Percentiles rank a stretch among this genome's conserved stretches.
phyloP scores from a whole-genome alignment of 2,797 vertebrate species.

The Sebastes matsubarae region DNA sequence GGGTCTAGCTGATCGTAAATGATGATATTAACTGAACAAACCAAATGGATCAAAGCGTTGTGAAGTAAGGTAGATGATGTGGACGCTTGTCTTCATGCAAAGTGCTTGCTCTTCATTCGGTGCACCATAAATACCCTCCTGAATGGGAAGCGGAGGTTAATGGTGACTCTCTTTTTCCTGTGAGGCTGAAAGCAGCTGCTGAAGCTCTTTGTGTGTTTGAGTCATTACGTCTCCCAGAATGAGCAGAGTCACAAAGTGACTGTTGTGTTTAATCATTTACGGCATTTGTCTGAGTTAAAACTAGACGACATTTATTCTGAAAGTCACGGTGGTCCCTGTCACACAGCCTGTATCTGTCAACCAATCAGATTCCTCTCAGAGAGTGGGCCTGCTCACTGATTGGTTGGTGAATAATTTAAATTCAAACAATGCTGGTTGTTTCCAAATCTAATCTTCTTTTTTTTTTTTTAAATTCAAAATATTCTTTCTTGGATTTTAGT shows the following conservation, averaged over 20 bases:
- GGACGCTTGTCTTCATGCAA: neutral
- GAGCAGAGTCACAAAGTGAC: slow-evolving; percentile 27
- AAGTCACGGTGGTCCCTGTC: slow-evolving; percentile 23
- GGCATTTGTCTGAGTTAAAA: neutral
- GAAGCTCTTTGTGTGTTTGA: slow-evolving; percentile 25
- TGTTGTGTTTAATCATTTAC: slow-evolving; percentile 41
- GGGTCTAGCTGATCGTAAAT: no score
- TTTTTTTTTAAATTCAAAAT: neutral
- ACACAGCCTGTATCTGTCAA: neutral
- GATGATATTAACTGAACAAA: neutral
- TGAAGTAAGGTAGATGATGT: neutral
- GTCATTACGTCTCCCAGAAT: slow-evolving; percentile 37
- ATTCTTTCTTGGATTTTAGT: neutral
- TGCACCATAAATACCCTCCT: slow-evolving; percentile 2
- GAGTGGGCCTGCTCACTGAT: neutral
- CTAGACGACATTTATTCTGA: slow-evolving; percentile 35
- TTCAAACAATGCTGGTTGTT: slow-evolving; percentile 6
- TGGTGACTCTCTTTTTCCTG: slow-evolving; percentile 4
- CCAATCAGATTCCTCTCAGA: slow-evolving; percentile 35
- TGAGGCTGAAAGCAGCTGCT: slow-evolving; percentile 23
- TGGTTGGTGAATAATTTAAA: slow-evolving; percentile 33
- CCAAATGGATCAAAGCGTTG: neutral
- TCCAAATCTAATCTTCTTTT: neutral
- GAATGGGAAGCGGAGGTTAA: neutral
- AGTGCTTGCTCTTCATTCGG: neutral